These are phyloP conservation scores for Nansenia antarctica DNA, from an alignment of 2,113 vertebrate species.

Conservation along the genomic window DNA sequence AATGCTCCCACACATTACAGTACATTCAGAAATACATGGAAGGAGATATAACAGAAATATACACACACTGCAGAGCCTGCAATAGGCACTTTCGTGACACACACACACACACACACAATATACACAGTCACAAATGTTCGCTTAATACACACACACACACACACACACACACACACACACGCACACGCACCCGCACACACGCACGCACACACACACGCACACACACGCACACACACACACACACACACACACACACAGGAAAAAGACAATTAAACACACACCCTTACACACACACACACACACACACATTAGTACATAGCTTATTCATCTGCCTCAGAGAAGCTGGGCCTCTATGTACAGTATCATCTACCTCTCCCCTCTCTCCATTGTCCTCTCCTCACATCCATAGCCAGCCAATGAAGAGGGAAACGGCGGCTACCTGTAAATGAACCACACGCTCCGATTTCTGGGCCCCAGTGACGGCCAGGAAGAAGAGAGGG, in stretches of 20 bases:
- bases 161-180: slow-evolving; percentile 52
- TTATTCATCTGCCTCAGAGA: slow-evolving; percentile 65
- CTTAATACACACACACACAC: slow-evolving; percentile 13
- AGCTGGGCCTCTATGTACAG: slow-evolving; percentile 67
- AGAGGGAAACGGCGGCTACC: slow-evolving; percentile 83
- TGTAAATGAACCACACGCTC: slow-evolving; percentile 97
- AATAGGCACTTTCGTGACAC: slow-evolving; percentile 42
- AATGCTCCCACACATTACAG: slow-evolving; percentile 33
- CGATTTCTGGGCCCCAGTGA: slow-evolving; percentile 90
- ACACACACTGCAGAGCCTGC: slow-evolving; percentile 43
- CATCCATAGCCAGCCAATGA: slow-evolving; percentile 79
- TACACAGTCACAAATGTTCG: not conserved
- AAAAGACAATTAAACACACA: no score
- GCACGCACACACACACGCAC: slow-evolving; percentile 32
- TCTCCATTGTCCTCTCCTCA: slow-evolving; percentile 77
- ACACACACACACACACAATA: not conserved
- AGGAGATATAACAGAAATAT: not conserved
- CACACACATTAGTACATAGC: slow-evolving; percentile 60
- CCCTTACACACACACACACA: slow-evolving; percentile 51
- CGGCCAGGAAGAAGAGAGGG: slow-evolving; percentile 88
- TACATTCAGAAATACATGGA: slow-evolving; percentile 4
- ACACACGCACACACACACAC: slow-evolving; percentile 20
- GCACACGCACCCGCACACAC: slow-evolving; percentile 37
- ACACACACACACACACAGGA: slow-evolving; percentile 1
- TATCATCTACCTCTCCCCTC: slow-evolving; percentile 77